These are phyloP conservation scores for Telenomus remus DNA, from an alignment of 1,140 invertebrate genomes.

Conservation along the genomic window DNA sequence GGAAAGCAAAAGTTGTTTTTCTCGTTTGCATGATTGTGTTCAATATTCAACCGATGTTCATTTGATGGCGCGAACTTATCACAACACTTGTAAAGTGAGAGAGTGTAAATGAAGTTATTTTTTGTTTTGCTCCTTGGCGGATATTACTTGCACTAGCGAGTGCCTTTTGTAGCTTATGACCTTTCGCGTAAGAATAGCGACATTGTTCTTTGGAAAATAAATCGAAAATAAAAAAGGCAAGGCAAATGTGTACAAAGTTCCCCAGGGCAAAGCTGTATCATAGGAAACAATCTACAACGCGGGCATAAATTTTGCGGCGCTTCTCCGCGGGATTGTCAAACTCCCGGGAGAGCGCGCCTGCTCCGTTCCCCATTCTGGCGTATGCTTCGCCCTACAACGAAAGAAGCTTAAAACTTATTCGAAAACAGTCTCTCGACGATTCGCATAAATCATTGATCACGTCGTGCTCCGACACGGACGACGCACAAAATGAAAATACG, in stretches of 20 bases:
- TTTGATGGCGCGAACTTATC: slow-evolving; percentile 34
- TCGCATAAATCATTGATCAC: slow-evolving; percentile 71
- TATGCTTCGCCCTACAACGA: slow-evolving; percentile 64
- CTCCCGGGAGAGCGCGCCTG: slow-evolving; percentile 49
- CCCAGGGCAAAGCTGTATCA: slow-evolving; percentile 47
- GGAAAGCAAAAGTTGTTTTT: too few species aligned
- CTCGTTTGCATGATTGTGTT: too few species aligned
- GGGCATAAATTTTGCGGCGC: slow-evolving; percentile 61
- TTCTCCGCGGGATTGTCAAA: slow-evolving; percentile 69
- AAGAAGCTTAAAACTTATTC: slow-evolving; percentile 67
- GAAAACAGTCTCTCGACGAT: slow-evolving; percentile 53
- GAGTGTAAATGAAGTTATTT: slow-evolving; percentile 33
- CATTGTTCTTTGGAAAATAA: slow-evolving; percentile 55
- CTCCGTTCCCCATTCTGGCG: slow-evolving; percentile 62
- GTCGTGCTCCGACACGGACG: slow-evolving; percentile 35
- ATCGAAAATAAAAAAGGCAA: slow-evolving; percentile 45
- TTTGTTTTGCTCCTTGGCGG: slow-evolving; percentile 10
- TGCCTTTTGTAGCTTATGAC: slow-evolving; percentile 44
- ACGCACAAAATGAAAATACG: slow-evolving; percentile 53
- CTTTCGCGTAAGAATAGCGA: slow-evolving; percentile 45
- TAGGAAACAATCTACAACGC: slow-evolving; percentile 58
- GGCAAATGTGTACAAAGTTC: slow-evolving; percentile 52
- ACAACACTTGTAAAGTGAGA: slow-evolving; percentile 19
- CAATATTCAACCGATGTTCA: slow-evolving; percentile 22
- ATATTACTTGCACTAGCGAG: slow-evolving; percentile 44